Percentiles rank a stretch among this genome's conserved stretches.
Conservation (phyloP, 2,888 invertebrate genomes). For the Abrostola triplasia region DNA sequence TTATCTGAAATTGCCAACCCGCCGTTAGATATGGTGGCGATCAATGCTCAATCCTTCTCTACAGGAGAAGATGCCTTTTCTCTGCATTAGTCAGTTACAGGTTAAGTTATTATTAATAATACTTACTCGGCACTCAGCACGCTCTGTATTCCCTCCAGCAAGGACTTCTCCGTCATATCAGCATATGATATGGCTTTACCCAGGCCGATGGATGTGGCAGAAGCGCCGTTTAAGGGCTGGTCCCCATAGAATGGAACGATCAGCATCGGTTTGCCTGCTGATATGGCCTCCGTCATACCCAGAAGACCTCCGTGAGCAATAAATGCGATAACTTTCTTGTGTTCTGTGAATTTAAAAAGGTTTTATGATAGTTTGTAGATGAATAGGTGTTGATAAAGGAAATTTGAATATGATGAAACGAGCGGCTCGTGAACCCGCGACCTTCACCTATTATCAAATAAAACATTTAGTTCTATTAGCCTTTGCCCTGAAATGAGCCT, state of each 20-base stretch:
- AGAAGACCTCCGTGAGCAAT: slow-evolving; percentile 89
- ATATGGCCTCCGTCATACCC: slow-evolving; percentile 89
- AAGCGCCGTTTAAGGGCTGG: slow-evolving; percentile 88
- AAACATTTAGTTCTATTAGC: no score
- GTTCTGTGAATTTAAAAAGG: slow-evolving; percentile 76
- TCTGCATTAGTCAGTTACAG: no score
- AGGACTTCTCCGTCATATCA: slow-evolving; percentile 83
- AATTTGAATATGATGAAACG: no score
- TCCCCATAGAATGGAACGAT: slow-evolving; percentile 90
- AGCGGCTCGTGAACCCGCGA: no score
- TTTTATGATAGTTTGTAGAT: background rate
- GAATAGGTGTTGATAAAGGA: no score
- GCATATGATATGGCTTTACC: slow-evolving; percentile 84
- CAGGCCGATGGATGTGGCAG: slow-evolving; percentile 84
- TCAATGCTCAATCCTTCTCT: no score
- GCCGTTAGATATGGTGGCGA: no score
- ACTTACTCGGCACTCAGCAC: slow-evolving; percentile 88
- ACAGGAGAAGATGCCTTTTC: no score
- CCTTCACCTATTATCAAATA: no score
- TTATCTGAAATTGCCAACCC: no score
- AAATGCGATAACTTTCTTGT: slow-evolving; percentile 89
- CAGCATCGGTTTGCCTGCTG: slow-evolving; percentile 89
- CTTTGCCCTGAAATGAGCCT: no score
- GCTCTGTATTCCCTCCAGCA: slow-evolving; percentile 83
- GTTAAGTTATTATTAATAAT: background rate